These are phyloP conservation scores for Pristis pectinata DNA, from an alignment of 2,797 vertebrate species.

Conservation along the genomic window DNA sequence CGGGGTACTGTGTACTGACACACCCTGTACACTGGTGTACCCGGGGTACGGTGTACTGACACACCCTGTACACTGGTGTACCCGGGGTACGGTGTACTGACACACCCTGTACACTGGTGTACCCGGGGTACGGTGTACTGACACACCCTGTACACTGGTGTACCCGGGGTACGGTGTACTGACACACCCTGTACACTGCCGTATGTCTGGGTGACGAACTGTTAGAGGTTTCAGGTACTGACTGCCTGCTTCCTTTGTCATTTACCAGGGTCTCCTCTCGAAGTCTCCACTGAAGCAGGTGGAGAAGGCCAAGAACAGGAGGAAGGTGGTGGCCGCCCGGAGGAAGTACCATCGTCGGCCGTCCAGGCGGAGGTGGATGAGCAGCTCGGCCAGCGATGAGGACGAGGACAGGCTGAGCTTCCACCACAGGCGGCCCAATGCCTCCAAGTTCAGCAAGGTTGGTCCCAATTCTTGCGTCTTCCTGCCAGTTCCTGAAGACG, in stretches of 20 bases:
- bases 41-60: no score
- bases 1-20: not conserved
- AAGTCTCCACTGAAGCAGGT: not conserved
- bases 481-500: constrained; percentile 38
- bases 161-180: no score
- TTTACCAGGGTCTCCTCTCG: not conserved
- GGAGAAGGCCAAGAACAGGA: constrained; percentile 36
- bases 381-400: not conserved
- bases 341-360: constrained; percentile 19
- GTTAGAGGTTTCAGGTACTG: no score
- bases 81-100: no score
- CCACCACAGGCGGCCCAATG: constrained; percentile 7
- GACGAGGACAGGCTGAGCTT: not conserved
- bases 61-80: no score
- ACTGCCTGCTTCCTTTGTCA: not conserved
- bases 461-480: not conserved
- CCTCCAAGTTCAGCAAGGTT: constrained; percentile 34
- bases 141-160: no score
- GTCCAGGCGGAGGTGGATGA: not conserved
- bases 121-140: no score
- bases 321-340: constrained; percentile 39
- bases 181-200: not conserved
- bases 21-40: no score
- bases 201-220: no score
- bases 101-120: no score